Evolutionary conservation across 2,888 invertebrate genomes (phyloP), one percentile per base, ranked within the genome.

Genomic region (Rhorus exstirpatorius): DNA sequence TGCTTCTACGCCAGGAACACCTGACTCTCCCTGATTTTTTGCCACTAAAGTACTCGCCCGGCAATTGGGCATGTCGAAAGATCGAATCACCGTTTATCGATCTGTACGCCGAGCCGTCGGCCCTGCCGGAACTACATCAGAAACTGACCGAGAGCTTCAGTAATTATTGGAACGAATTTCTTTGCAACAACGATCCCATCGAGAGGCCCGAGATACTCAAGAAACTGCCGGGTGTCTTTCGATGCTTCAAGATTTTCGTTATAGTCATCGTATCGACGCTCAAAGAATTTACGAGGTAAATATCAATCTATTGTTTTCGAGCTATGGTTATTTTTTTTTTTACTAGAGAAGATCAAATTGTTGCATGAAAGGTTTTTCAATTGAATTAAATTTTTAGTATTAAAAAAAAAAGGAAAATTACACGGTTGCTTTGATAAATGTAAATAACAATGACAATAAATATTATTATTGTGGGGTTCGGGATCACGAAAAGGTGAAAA

Each of bases 121-220:
- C 95, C 17, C 94, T 96, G 65, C 95, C 95, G 21, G 94, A 95
- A 75, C 93, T 97, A 8, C 95, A 95, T 90, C 95, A 95, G 46
- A 96, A 96, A 84, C 86, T 97, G 12, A 94, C 95, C 49, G 96
- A 96, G 86, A 95, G 95, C 79, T 92, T 96, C 38, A 95, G 96
- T 17, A 97, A 97, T 86, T 94, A 95, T 19, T 97, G 97, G 97
- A 97, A 97, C 89, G 96, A 97, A 88, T 97, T 97, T 86, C 95
- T 97, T 4, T 96, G 95, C 24, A 95, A 96, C 87, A 96, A 96
- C 84, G 97, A 97, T 90, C 97, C 97, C 0, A 93, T 96, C 3
- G 97, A 97, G 90, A 95, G 96, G 75, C 96, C 96, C 0, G 94
- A 95, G 79, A 94, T 95, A 0, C 89, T 95, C 14, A 96, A 96